Evolutionary conservation across 2,797 vertebrate genomes (phyloP).

Genomic region (Morus bassanus): DNA sequence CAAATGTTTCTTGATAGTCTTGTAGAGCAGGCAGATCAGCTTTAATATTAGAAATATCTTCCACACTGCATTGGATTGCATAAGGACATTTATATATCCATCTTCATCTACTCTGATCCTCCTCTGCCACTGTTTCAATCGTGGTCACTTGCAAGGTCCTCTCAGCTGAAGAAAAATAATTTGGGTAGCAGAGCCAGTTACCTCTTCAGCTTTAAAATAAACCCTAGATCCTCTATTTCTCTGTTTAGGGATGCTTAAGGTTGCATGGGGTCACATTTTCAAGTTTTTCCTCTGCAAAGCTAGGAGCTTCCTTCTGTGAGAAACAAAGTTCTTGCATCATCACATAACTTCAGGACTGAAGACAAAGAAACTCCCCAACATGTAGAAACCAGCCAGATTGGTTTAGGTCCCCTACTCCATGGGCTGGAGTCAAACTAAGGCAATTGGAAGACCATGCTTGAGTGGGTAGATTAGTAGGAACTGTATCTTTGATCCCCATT

Average conservation of each 20-base stretch:
- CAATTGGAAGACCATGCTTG: background rate
- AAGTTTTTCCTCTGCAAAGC: background rate
- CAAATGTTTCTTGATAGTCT: background rate
- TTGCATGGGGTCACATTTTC: background rate
- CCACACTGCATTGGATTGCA: background rate
- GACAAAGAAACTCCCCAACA: background rate
- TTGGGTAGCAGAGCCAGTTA: background rate
- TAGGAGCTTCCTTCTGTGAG: background rate
- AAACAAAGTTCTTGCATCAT: background rate
- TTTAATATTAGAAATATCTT: background rate
- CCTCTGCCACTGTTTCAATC: background rate
- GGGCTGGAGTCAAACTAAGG: background rate
- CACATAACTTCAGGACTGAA: background rate
- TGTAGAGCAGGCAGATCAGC: background rate
- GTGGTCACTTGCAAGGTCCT: accelerated
- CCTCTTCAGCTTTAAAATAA: background rate
- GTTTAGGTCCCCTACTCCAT: background rate
- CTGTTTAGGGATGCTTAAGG: background rate
- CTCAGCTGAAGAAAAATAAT: background rate
- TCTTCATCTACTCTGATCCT: background rate
- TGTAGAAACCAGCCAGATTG: accelerated
- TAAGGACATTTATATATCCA: background rate
- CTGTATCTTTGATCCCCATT: accelerated
- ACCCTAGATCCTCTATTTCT: background rate
- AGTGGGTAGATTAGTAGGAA: background rate